A percentile compares a stretch with the other conserved stretches of the same genome.
Conservation (phyloP, 2,113 vertebrate genomes). For the Phyllostomus discolor region DNA sequence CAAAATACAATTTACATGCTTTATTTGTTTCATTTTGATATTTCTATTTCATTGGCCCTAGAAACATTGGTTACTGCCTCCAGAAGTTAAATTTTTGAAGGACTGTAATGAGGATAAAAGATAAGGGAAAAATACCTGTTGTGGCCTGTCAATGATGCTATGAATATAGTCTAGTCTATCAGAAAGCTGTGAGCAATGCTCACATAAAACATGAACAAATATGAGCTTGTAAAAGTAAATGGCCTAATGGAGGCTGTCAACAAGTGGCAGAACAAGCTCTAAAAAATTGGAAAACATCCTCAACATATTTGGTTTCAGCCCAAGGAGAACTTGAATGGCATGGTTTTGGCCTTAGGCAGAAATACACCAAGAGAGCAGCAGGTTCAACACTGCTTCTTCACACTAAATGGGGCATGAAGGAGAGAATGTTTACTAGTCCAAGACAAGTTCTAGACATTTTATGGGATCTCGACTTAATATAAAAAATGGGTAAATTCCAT, state of each 20-base stretch:
- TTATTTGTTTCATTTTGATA: neutral
- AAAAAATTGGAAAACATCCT: neutral
- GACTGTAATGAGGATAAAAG: neutral
- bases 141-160: neutral
- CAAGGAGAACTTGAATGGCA: neutral
- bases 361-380: neutral
- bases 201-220: neutral
- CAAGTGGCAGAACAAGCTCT: neutral
- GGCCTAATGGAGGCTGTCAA: neutral
- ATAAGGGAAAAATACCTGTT: neutral
- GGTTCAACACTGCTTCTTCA: neutral
- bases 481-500: neutral
- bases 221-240: neutral
- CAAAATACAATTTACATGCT: neutral
- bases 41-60: neutral
- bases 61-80: neutral
- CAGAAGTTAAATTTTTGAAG: neutral
- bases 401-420: neutral
- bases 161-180: neutral
- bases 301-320: neutral
- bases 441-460: neutral
- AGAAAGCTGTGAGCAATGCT: neutral
- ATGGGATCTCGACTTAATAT: neutral
- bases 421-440: neutral
- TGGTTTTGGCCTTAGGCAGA: neutral